A percentile compares a stretch with the other conserved stretches of the same genome.
phyloP scores from a whole-genome alignment of 1,140 invertebrate genomes.

The Rhopalosiphum padi region DNA sequence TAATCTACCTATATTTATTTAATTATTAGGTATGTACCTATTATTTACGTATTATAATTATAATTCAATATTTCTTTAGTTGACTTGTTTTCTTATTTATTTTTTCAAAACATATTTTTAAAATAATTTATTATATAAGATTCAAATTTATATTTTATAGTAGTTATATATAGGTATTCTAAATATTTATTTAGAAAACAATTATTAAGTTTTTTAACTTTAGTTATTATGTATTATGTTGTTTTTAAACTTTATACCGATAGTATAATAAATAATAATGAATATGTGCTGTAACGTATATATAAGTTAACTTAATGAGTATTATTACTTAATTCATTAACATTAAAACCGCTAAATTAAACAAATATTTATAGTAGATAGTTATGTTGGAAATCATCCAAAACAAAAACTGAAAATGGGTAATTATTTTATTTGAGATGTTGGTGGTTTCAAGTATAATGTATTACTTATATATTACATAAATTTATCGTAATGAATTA shows the following conservation, averaged over 20 bases:
- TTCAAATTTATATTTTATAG: background rate
- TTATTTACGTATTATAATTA: no score
- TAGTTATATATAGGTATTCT: no score
- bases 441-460: background rate
- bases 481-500: background rate
- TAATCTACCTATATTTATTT: background rate
- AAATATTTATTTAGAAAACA: conserved; percentile 1
- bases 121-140: background rate
- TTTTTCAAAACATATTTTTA: no score
- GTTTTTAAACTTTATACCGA: background rate
- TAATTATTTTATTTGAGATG: background rate
- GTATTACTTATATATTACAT: background rate
- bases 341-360: background rate
- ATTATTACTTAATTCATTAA: background rate
- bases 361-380: background rate
- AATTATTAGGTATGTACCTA: no score
- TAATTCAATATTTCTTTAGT: no score
- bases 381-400: background rate
- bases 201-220: background rate
- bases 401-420: background rate
- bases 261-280: background rate
- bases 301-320: background rate
- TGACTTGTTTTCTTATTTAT: no score
- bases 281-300: background rate
- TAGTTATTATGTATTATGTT: background rate